Percentiles rank a stretch among this genome's conserved stretches.
Evolutionary conservation across 2,113 vertebrate species (phyloP).

Genomic region (Gasterosteus nipponicus): DNA sequence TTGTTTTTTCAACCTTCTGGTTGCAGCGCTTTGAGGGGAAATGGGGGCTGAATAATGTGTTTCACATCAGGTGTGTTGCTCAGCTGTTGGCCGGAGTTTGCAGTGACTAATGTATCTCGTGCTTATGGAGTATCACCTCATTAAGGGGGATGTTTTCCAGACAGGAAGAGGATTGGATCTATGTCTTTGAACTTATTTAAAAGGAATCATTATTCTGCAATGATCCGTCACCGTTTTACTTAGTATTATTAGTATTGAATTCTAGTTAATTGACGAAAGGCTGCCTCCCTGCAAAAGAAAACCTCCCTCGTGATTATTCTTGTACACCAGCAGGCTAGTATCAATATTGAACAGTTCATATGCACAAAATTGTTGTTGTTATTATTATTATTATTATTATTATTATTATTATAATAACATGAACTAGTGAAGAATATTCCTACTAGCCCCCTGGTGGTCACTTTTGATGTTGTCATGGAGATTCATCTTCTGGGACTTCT

Average conservation of each 20-base stretch:
- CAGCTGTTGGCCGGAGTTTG: constrained; percentile 34
- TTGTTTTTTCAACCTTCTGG: constrained; percentile 8
- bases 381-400: too few species aligned
- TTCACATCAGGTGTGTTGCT: constrained; percentile 15
- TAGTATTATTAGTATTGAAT: too few species aligned
- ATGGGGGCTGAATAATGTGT: background rate
- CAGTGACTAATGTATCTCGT: constrained; percentile 1
- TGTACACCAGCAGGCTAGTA: background rate
- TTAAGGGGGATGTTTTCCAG: background rate
- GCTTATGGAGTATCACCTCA: background rate
- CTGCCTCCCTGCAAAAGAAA: background rate
- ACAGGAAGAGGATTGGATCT: background rate
- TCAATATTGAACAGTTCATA: background rate
- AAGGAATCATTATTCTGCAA: background rate
- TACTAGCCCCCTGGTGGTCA: background rate
- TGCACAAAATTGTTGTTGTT: background rate
- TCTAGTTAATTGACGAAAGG: background rate
- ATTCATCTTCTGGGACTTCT: background rate
- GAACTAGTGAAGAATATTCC: background rate
- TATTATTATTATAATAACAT: background rate
- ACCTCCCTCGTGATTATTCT: background rate
- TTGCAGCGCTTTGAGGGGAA: constrained; percentile 51
- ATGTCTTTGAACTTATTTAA: background rate
- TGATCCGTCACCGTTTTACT: background rate
- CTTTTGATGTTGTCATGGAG: background rate